Conservation (phyloP, 2,797 vertebrate genomes). For the Acrossocheilus fasciatus region DNA sequence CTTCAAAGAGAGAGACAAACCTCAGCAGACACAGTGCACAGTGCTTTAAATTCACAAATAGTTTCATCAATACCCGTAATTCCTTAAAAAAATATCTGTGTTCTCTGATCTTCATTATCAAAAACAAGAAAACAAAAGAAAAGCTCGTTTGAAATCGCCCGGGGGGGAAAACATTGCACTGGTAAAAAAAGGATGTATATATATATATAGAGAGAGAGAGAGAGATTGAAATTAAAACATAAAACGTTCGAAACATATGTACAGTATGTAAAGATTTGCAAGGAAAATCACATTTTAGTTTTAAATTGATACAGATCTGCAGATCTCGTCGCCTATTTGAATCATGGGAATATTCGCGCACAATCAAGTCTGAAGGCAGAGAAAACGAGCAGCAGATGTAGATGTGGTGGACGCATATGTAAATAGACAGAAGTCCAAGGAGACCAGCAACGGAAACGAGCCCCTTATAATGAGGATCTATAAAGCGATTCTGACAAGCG, state of each 20-base stretch:
- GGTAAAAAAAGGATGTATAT: background rate
- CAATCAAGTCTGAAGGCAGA: background rate
- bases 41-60: background rate
- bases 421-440: slow-evolving; percentile 38
- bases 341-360: background rate
- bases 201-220: too few relatives aligned
- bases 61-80: background rate
- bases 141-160: background rate
- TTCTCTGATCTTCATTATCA: background rate
- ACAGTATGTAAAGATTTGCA: background rate
- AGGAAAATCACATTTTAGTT: background rate
- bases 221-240: background rate
- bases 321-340: background rate
- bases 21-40: background rate
- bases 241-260: background rate
- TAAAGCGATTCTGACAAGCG: slow-evolving; percentile 74
- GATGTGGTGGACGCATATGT: slow-evolving; percentile 18
- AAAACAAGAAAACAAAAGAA: background rate
- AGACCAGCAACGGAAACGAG: slow-evolving; percentile 2
- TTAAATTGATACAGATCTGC: background rate
- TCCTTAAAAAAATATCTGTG: background rate
- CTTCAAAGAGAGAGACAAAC: background rate
- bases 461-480: slow-evolving; percentile 74
- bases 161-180: too few relatives aligned
- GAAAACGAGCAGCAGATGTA: slow-evolving; percentile 22